These are phyloP conservation scores for Microchirus variegatus DNA, from an alignment of 2,797 vertebrate genomes.

Conservation along the genomic window DNA sequence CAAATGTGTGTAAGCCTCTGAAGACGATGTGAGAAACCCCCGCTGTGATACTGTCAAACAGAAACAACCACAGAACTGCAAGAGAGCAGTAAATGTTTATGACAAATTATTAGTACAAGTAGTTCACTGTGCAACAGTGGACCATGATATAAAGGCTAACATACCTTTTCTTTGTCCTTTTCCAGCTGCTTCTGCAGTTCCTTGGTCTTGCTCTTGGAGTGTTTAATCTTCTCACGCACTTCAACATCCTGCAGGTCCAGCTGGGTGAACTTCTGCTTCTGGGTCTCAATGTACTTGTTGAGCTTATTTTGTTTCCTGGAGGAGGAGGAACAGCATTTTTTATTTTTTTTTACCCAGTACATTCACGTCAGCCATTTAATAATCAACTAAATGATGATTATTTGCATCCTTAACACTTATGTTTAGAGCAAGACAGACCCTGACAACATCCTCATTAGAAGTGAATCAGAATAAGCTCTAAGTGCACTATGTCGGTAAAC, in stretches of 20 bases:
- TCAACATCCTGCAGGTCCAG: slow-evolving; percentile 96
- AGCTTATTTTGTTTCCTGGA: slow-evolving; percentile 90
- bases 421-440: not conserved
- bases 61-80: slow-evolving; percentile 10
- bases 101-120: slow-evolving; percentile 12
- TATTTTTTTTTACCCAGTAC: slow-evolving; percentile 15
- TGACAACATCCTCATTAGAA: slow-evolving; percentile 9
- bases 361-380: slow-evolving; percentile 1
- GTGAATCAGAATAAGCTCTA: not conserved
- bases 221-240: slow-evolving; percentile 93
- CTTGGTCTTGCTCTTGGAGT: slow-evolving; percentile 90
- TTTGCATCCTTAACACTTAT: not conserved
- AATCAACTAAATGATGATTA: too few relatives aligned
- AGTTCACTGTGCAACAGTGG: slow-evolving; percentile 10
- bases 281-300: slow-evolving; percentile 88
- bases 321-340: slow-evolving; percentile 45
- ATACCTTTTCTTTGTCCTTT: slow-evolving; percentile 95
- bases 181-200: slow-evolving; percentile 93
- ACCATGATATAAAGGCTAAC: slow-evolving; percentile 44
- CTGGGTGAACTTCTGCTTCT: slow-evolving; percentile 93
- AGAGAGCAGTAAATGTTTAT: slow-evolving; percentile 11
- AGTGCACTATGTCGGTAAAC: slow-evolving; percentile 1
- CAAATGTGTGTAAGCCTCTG: slow-evolving; percentile 6
- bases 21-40: slow-evolving; percentile 1
- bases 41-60: slow-evolving; percentile 18